Percentiles rank a stretch among this genome's conserved stretches.
These are phyloP conservation scores for Cyrtonyx montezumae DNA, from an alignment of 2,113 vertebrate species.

Conservation along the genomic window DNA sequence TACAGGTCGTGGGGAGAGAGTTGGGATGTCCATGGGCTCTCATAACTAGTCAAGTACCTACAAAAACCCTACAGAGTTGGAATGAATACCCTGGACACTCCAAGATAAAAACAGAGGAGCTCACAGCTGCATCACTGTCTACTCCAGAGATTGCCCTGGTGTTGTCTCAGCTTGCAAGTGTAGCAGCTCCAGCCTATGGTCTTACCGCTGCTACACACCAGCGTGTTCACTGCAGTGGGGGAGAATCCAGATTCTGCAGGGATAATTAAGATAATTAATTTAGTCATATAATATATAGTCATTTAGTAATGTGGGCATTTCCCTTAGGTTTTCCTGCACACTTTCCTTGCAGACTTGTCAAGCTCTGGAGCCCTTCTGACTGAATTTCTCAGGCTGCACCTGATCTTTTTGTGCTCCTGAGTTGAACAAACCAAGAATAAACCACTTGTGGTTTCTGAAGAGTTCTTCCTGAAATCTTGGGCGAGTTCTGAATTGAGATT, in stretches of 20 bases:
- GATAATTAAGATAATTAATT: not conserved
- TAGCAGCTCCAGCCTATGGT: not conserved
- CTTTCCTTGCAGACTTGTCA: not conserved
- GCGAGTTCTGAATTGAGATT: not conserved
- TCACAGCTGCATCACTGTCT: not conserved
- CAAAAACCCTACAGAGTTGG: not conserved
- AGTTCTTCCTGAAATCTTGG: not conserved
- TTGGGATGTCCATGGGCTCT: not conserved
- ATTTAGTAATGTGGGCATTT: not conserved
- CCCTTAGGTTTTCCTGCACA: not conserved
- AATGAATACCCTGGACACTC: too few relatives aligned
- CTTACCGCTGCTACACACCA: not conserved
- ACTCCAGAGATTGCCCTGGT: not conserved
- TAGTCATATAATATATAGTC: not conserved
- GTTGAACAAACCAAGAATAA: not conserved
- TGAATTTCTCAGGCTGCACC: not conserved
- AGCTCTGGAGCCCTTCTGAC: not conserved
- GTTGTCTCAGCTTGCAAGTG: not conserved
- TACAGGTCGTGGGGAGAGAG: not conserved
- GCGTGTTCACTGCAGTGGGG: not conserved
- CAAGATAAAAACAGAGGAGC: not conserved
- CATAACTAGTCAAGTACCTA: not conserved
- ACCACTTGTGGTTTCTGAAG: not conserved
- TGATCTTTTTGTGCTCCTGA: not conserved
- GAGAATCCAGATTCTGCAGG: not conserved